These are phyloP conservation scores for Epicauta chinensis DNA, from an alignment of 1,140 invertebrate genomes.

Conservation along the genomic window DNA sequence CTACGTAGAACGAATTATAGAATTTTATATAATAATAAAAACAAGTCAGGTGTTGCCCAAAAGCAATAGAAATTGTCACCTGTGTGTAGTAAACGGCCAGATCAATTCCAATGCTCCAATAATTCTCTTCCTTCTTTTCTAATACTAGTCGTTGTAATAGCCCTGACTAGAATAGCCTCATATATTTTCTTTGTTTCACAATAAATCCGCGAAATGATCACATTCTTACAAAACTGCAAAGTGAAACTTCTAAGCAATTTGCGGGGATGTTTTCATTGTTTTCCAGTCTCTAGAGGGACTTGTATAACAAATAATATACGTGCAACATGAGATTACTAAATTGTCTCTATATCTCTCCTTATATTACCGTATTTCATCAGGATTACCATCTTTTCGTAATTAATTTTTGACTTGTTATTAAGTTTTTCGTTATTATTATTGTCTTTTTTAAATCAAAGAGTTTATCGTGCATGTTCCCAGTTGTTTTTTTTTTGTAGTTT, in stretches of 20 bases:
- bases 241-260: slow-evolving; percentile 17
- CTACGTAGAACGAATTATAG: no score
- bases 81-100: slow-evolving; percentile 5
- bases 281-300: slow-evolving; percentile 1
- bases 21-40: background rate
- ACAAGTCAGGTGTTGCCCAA: slow-evolving; percentile 12
- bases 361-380: no score
- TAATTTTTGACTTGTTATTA: no score
- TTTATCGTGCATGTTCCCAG: no score
- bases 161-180: slow-evolving; percentile 5
- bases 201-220: slow-evolving; percentile 17
- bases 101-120: background rate
- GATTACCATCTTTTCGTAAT: no score
- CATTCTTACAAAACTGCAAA: slow-evolving; percentile 17
- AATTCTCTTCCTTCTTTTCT: background rate
- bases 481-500: no score
- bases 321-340: slow-evolving; percentile 4
- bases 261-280: slow-evolving; percentile 15
- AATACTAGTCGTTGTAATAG: no score
- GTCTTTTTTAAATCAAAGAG: no score
- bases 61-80: slow-evolving; percentile 15
- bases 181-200: slow-evolving; percentile 14
- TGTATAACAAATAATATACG: background rate
- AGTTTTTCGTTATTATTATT: no score
- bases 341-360: no score